phyloP scores from a whole-genome alignment of 1,140 invertebrate genomes.

The Riptortus pedestris region DNA sequence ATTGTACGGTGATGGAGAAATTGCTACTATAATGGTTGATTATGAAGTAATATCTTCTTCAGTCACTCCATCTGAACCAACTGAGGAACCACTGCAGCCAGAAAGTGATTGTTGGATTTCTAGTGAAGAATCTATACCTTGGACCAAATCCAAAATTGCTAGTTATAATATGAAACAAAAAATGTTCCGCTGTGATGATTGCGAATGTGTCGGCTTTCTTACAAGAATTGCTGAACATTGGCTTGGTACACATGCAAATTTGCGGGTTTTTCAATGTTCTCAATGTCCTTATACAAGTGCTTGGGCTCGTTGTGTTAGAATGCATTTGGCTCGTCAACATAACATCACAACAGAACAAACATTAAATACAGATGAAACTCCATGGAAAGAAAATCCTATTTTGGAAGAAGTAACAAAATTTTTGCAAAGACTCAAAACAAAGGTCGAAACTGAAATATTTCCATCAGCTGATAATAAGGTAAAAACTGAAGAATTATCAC shows the following conservation, averaged over 20 bases:
- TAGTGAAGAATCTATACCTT: constrained; percentile 53
- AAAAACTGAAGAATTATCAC: neutral
- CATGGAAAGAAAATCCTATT: constrained; percentile 59
- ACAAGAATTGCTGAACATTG: constrained; percentile 73
- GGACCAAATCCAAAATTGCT: constrained; percentile 59
- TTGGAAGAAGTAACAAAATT: constrained; percentile 61
- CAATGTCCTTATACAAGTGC: constrained; percentile 61
- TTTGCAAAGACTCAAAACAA: constrained; percentile 53
- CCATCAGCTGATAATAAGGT: neutral
- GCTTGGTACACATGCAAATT: constrained; percentile 65
- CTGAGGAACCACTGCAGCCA: neutral
- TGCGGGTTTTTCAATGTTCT: constrained; percentile 60
- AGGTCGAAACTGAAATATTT: constrained; percentile 42
- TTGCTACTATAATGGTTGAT: constrained; percentile 35
- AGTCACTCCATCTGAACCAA: neutral
- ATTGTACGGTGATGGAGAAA: constrained; percentile 70
- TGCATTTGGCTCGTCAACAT: constrained; percentile 59
- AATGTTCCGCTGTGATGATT: constrained; percentile 61
- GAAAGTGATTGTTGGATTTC: constrained; percentile 51
- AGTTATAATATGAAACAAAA: constrained; percentile 60
- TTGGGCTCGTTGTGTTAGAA: constrained; percentile 61
- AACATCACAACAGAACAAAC: constrained; percentile 49
- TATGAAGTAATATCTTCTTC: neutral
- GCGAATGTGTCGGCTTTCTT: constrained; percentile 66
- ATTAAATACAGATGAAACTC: constrained; percentile 34